Evolutionary conservation across 2,797 vertebrate species (phyloP).

Genomic region (Sebastes taczanowskii): DNA sequence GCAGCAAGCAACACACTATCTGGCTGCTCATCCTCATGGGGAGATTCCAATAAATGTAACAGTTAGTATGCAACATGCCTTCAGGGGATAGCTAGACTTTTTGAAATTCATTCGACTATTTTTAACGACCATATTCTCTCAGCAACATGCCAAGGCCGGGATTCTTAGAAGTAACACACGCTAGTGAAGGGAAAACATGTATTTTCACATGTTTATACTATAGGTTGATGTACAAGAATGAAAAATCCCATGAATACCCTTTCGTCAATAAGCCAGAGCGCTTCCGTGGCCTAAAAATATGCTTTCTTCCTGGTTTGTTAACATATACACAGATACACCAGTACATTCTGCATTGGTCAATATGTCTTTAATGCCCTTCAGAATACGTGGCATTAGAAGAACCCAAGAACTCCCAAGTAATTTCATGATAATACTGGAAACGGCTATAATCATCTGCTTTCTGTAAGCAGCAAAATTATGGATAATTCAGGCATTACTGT

Average conservation of each 20-base stretch:
- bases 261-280: neutral
- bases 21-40: conserved; percentile 55
- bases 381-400: conserved; percentile 10
- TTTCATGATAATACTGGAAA: conserved; percentile 4
- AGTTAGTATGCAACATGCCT: conserved; percentile 60
- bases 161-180: neutral
- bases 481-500: neutral
- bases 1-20: conserved; percentile 50
- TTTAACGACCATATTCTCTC: conserved; percentile 11
- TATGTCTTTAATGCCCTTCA: conserved; percentile 7
- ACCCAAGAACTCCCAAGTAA: neutral
- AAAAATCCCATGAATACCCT: neutral
- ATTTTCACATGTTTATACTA: neutral
- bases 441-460: neutral
- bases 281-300: conserved; percentile 32
- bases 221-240: neutral
- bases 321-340: neutral
- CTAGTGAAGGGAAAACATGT: neutral
- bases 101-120: neutral
- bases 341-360: neutral
- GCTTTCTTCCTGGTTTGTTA: conserved; percentile 41
- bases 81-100: conserved; percentile 24
- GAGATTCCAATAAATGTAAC: conserved; percentile 63
- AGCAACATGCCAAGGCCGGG: neutral
- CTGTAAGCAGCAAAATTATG: neutral